A percentile compares a stretch with the other conserved stretches of the same genome.
These are phyloP conservation scores for Nansenia antarctica DNA, from an alignment of 2,113 vertebrate species.

Conservation along the genomic window DNA sequence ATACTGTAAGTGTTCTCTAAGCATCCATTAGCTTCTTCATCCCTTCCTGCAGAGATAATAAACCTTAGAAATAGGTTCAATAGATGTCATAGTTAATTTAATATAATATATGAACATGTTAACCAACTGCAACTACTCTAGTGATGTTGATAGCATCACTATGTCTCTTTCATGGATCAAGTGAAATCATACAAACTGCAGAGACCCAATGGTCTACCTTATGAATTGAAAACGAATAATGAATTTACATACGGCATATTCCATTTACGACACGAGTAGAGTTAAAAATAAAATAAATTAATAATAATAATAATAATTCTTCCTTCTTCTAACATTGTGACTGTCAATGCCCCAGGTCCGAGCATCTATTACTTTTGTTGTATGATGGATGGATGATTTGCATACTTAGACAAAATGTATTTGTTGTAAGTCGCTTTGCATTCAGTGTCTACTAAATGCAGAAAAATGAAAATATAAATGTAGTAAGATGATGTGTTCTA, in stretches of 20 bases:
- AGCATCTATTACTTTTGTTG: too few species aligned
- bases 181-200: background rate
- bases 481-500: constrained; percentile 42
- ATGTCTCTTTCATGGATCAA: constrained; percentile 11
- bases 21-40: constrained; percentile 12
- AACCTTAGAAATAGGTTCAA: background rate
- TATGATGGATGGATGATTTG: too few species aligned
- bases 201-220: background rate
- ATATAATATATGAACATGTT: background rate
- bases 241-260: background rate
- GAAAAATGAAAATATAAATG: too few species aligned
- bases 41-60: background rate
- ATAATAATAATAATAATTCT: too few species aligned
- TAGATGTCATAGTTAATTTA: constrained; percentile 13
- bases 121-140: background rate
- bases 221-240: background rate
- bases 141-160: background rate
- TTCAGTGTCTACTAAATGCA: too few species aligned
- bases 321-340: too few species aligned
- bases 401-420: too few species aligned
- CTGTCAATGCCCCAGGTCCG: too few species aligned
- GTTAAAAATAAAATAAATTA: too few species aligned
- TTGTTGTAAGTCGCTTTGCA: too few species aligned
- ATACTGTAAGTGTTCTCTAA: background rate
- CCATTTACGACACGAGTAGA: background rate